A percentile compares a stretch with the other conserved stretches of the same genome.
phyloP scores from a whole-genome alignment of 1,140 invertebrate species.

The Hyphantria cunea region DNA sequence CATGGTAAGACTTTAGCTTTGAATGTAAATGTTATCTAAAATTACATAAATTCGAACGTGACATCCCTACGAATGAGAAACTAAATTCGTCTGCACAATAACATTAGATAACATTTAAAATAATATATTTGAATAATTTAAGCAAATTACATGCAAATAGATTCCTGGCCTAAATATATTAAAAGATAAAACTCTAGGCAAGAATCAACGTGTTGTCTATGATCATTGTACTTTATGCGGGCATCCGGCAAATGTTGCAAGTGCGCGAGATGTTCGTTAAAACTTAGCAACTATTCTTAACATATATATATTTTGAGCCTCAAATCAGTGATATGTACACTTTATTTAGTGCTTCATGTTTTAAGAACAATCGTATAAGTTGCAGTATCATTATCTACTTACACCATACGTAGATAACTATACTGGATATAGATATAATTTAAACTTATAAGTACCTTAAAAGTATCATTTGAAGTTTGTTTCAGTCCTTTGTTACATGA shows the following conservation, averaged over 20 bases:
- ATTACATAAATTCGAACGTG: constrained; percentile 73
- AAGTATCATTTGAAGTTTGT: constrained; percentile 27
- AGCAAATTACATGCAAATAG: constrained; percentile 43
- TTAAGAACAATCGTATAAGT: constrained; percentile 27
- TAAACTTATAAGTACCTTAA: constrained; percentile 26
- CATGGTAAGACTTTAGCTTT: constrained; percentile 15
- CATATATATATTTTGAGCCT: constrained; percentile 49
- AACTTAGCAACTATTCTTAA: constrained; percentile 46
- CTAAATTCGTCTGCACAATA: constrained; percentile 45
- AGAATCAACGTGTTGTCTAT: constrained; percentile 58
- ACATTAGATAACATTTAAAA: constrained; percentile 41
- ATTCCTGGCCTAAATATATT: constrained; percentile 36
- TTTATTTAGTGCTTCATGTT: constrained; percentile 24
- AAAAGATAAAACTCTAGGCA: constrained; percentile 52
- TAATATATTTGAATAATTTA: constrained; percentile 37
- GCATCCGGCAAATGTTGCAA: constrained; percentile 75
- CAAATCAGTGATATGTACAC: constrained; percentile 55
- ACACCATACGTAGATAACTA: constrained; percentile 15
- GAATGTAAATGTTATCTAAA: constrained; percentile 70
- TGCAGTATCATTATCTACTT: constrained; percentile 24
- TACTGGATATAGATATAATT: constrained; percentile 12
- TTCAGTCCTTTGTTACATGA: constrained; percentile 34
- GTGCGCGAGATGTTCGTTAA: constrained; percentile 37
- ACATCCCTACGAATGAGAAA: constrained; percentile 50
- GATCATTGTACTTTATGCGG: constrained; percentile 70